Percentiles rank a stretch among this genome's conserved stretches.
Conservation (phyloP, 1,140 invertebrate species). For the Cydia strobilella region DNA sequence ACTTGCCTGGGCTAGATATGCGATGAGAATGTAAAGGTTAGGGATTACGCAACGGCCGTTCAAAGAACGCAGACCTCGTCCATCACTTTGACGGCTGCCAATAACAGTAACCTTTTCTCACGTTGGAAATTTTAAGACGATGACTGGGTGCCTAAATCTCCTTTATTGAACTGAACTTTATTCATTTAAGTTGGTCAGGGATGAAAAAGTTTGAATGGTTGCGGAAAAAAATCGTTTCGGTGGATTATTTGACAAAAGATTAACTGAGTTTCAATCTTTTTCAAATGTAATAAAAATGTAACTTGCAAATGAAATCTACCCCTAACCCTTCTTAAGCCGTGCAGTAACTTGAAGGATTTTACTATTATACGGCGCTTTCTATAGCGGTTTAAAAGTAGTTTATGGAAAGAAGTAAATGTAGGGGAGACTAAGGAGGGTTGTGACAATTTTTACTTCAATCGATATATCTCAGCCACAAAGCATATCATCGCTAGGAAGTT, state of each 20-base stretch:
- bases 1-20: not conserved
- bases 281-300: not conserved
- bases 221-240: not conserved
- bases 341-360: not conserved
- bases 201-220: not conserved
- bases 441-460: too few relatives aligned
- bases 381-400: conserved; percentile 8
- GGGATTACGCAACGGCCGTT: conserved; percentile 13
- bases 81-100: conserved; percentile 65
- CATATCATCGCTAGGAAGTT: too few relatives aligned
- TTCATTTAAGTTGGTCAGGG: conserved; percentile 32
- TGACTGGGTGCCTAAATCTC: conserved; percentile 45
- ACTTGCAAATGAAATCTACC: not conserved
- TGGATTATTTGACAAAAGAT: not conserved
- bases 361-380: not conserved
- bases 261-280: not conserved
- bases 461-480: too few relatives aligned
- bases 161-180: conserved; percentile 40
- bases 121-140: conserved; percentile 51
- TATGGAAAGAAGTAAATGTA: not conserved
- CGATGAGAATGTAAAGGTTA: not conserved
- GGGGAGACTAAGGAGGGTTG: too few relatives aligned
- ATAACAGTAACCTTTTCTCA: conserved; percentile 62
- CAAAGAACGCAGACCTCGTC: conserved; percentile 42
- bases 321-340: too few relatives aligned